Conservation (phyloP, 2,797 vertebrate species). For the Vespertilio murinus region DNA sequence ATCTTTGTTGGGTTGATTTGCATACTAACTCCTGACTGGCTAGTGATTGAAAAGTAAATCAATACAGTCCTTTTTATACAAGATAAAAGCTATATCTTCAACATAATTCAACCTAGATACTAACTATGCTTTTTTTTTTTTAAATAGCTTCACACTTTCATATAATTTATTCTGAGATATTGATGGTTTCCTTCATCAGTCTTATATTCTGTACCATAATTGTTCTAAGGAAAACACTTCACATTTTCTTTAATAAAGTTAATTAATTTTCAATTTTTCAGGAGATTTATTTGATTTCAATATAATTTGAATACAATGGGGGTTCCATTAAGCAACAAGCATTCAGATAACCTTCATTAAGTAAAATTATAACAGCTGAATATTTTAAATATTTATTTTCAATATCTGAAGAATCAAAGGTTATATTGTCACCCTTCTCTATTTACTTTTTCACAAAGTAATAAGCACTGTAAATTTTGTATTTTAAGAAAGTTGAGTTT, state of each 20-base stretch:
- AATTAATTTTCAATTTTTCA: constrained; percentile 82
- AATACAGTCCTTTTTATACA: neutral
- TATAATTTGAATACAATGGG: constrained; percentile 71
- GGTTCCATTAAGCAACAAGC: constrained; percentile 76
- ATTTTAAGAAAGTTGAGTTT: constrained; percentile 25
- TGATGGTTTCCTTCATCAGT: neutral
- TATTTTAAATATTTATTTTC: constrained; percentile 76
- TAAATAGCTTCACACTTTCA: neutral
- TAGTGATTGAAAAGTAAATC: neutral
- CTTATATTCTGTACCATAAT: neutral
- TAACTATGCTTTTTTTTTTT: neutral
- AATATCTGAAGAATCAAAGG: constrained; percentile 63
- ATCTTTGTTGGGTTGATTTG: too few species aligned
- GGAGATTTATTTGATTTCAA: constrained; percentile 75
- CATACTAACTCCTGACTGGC: too few species aligned
- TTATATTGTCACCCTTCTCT: constrained; percentile 14
- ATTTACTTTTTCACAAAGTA: constrained; percentile 41
- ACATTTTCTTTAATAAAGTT: constrained; percentile 72
- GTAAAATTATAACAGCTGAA: constrained; percentile 65
- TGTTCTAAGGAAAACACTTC: constrained; percentile 78
- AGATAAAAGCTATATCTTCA: neutral
- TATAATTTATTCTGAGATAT: neutral
- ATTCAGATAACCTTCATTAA: constrained; percentile 81
- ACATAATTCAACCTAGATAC: neutral
- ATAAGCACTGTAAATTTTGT: constrained; percentile 3